Base-by-base conservation (phyloP, 2,888 invertebrate genomes). In the Chouioia cunea region DNA sequence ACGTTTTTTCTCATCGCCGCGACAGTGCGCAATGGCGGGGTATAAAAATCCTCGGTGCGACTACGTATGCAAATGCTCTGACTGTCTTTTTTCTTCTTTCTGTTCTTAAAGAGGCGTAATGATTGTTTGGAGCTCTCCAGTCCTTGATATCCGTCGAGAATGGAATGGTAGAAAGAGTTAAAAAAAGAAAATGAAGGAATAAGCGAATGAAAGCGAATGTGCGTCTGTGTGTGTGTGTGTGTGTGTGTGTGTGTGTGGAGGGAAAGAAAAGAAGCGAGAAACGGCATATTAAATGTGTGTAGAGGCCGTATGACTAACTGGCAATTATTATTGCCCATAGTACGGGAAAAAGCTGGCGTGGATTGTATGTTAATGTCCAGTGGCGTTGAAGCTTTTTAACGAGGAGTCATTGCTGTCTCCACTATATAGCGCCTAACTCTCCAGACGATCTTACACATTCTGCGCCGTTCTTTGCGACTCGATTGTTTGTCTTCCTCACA, bases 341-440 rank as follows among this genome's bases (percentile, higher is more conserved):
- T 47, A 50, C 68, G 76, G 75, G 73, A 77, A 77, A 76, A 67
- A 73, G 60, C 74, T 43, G 43, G 59, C 57, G 36, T 36, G 71
- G 65, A 79, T 79, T 78, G 77, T 76, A 77, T 78, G 78, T 62
- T 76, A 79, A 79, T 78, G 63, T 36, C 23, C 46, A 46, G 20
- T 14, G 60, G 43, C n/a, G 15, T 27, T 44, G 68, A 60, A 67
- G 70, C 46, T 63, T 43, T 44, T 69, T 72, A 70, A 76, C 73
- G 71, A 74, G 73, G 57, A 73, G 73, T 74, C 75, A 73, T 74
- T 74, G 74, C 56, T 65, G 68, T 65, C 65, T 65, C 64, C 36
- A 10, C 36, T 36, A 36, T 27, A 48, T 18, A 16, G 44, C 14
- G 59, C 36, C 36, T 54, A 27, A 36, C 44, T 63, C 58, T 56